Evolutionary conservation across 2,113 vertebrate genomes (phyloP), one percentile per base, ranked within the genome.

Genomic region (Apistogramma diplotaenia): DNA sequence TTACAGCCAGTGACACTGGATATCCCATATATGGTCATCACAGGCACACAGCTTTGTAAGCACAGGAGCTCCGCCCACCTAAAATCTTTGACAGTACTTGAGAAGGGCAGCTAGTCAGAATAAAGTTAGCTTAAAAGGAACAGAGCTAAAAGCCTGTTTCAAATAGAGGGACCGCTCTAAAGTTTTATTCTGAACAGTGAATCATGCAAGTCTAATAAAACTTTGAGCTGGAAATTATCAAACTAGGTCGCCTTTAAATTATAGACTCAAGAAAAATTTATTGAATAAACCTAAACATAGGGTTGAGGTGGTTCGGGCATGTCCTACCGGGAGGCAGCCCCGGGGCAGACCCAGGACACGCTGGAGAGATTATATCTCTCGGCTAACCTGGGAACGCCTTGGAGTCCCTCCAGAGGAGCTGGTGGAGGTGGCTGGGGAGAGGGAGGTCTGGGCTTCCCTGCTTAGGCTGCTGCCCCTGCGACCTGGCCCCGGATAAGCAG

Each of bases 81-180:
- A 15, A 46, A 18, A 15, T 43, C 12, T 43, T 43, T 2, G 5
- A 31, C 31, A 31, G 31, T 31, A 31, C 37, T 43, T 43, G 40
- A 46, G 23, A 46, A 1, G 2, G 61, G 15, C 37, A 46, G 37
- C 15, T 21, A 43, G 37, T 67, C 61, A 67, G 40, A 67, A 67
- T 16, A 49, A 70, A 10, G 2, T 8, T 70, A 40, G 18, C 37
- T 43, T 65, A 65, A 65, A 65, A 10, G 62, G 25, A 70, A 29
- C 23, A 29, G 11, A 70, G 40, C 16, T 43, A 67, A 67, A 49
- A 49, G 0, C 6, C 0, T 27, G 15, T 49, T n/a, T 10, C 10
- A 49, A 16, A 70, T 43, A 67, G 25, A 49, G 40, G 43, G 62
- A 25, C 16, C 12, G 40, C 40, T 49, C 0, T 46, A 70, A 70